A percentile compares a stretch with the other conserved stretches of the same genome.
Conservation (phyloP, 2,797 vertebrate genomes). For the Gymnoscopelus braueri region DNA sequence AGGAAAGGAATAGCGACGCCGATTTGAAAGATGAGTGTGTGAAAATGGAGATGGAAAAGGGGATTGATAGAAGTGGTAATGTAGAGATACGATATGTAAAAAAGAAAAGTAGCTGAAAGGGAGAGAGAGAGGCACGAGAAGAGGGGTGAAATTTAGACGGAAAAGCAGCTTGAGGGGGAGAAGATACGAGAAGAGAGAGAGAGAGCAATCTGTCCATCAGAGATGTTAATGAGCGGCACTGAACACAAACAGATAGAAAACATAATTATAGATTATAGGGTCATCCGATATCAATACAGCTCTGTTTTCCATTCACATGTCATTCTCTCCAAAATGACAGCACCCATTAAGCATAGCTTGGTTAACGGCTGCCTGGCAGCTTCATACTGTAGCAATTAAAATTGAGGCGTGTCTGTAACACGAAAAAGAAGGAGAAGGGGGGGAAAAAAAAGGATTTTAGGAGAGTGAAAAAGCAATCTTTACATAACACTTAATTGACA, state of each 20-base stretch:
- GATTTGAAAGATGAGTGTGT: too few species aligned
- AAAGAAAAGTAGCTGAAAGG: neutral
- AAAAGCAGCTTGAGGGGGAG: conserved; percentile 26
- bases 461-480: conserved; percentile 32
- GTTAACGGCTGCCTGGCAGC: conserved; percentile 65
- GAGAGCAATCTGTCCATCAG: neutral
- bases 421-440: conserved; percentile 25
- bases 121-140: neutral
- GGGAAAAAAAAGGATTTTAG: too few species aligned
- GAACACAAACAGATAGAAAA: conserved; percentile 39
- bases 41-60: neutral
- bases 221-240: conserved; percentile 15
- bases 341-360: conserved; percentile 34
- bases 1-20: too few species aligned
- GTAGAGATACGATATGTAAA: conserved; percentile 18
- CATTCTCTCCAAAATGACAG: conserved; percentile 26
- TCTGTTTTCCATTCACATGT: conserved; percentile 23
- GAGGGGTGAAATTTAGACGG: conserved; percentile 16
- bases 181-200: conserved; percentile 19
- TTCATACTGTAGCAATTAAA: conserved; percentile 55
- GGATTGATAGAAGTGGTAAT: conserved; percentile 33
- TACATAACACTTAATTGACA: conserved; percentile 54
- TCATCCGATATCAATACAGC: conserved; percentile 37
- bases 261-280: conserved; percentile 41
- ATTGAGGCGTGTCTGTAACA: conserved; percentile 16